Percentiles rank a stretch among this genome's conserved stretches.
These are phyloP conservation scores for Heliconius nattereri DNA, from an alignment of 1,140 invertebrate genomes.

Conservation along the genomic window DNA sequence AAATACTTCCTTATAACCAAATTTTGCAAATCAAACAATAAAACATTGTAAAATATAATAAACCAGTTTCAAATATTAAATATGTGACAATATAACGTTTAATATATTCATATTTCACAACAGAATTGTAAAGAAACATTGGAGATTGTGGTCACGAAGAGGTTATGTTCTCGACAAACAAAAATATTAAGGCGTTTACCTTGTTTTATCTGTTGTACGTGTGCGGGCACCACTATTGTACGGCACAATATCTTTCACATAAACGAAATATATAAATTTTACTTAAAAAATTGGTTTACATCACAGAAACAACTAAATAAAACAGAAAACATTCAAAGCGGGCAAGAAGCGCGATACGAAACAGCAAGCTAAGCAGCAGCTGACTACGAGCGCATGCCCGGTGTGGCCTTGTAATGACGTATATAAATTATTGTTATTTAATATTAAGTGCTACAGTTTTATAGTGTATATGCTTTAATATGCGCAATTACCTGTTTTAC, in stretches of 20 bases:
- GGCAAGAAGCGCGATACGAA: constrained; percentile 82
- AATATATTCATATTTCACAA: constrained; percentile 3
- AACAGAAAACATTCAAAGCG: constrained; percentile 82
- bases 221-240: constrained; percentile 68
- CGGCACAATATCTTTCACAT: constrained; percentile 71
- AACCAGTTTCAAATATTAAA: not conserved
- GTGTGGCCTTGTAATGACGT: constrained; percentile 63
- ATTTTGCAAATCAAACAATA: not conserved
- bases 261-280: constrained; percentile 67
- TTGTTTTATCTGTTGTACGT: constrained; percentile 65
- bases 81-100: not conserved
- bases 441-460: not conserved
- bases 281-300: constrained; percentile 78
- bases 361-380: constrained; percentile 82
- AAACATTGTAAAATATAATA: not conserved
- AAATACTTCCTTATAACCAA: not conserved
- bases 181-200: constrained; percentile 81
- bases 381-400: constrained; percentile 73
- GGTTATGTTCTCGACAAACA: constrained; percentile 80
- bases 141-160: constrained; percentile 46
- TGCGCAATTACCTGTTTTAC: not conserved
- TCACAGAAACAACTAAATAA: constrained; percentile 82
- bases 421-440: constrained; percentile 12
- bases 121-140: not conserved
- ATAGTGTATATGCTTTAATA: not conserved